Evolutionary conservation across 2,888 invertebrate species (phyloP), one percentile per base, ranked within the genome.

Genomic region (Blastobasis adustella): DNA sequence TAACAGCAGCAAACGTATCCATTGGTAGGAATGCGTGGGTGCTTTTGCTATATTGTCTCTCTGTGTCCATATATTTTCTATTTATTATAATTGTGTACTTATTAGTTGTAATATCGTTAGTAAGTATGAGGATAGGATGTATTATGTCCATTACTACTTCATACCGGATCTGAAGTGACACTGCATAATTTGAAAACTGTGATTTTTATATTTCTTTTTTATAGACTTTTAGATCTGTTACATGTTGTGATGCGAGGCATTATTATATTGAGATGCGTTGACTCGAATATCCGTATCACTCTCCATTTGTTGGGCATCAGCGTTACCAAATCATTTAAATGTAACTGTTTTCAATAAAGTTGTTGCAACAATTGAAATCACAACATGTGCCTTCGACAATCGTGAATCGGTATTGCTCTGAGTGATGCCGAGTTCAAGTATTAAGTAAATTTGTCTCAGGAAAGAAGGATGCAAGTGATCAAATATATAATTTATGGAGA

Each of bases 181-280:
- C 84, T 81, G 88, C 88, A 87, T 88, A 87, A 87, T 87, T 85
- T 84, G 69, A 78, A 76, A 87, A 85, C 88, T 88, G 88, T 88
- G 88, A 88, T 88, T 86, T 86, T 87, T 88, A 82, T 84, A 82
- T 80, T 80, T 80, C 71, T 77, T 77, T 77, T 79, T 76, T 79
- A 78, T 82, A 86, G 80, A 78, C 78, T 66, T 76, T 85, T 85
- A 83, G 80, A 81, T 75, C 80, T 83, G 81, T 79, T 80, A 81
- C 86, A 81, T 83, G 84, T 86, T 87, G 86, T 85, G 85, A 84
- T 82, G 73, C 69, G 67, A 75, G 68, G 74, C 73, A 73, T 76
- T 78, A 69, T 60, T 60, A 54, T 23, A 23, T 62, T 61, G 61
- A 67, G 58, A 67, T 65, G 67, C 67, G 63, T 62, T 66, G 63